Evolutionary conservation across 2,797 vertebrate species (phyloP), one percentile per base, ranked within the genome.

Genomic region (Brachyrhaphis roseni): DNA sequence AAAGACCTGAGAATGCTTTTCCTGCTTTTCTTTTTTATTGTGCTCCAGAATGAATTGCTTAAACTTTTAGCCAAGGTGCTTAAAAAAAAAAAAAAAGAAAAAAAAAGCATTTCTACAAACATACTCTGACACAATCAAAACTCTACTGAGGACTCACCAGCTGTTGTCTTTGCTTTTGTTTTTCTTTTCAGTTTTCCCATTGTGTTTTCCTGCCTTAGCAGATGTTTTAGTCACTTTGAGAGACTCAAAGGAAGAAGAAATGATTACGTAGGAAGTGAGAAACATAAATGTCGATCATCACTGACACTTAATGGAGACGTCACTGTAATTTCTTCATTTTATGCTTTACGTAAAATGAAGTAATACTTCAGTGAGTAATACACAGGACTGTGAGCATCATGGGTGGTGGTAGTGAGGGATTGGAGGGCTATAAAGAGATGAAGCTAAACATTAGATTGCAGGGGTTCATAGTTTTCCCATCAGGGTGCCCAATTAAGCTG

Each of bases 11-110:
- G 64, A 81, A 31, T 71, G 41, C 72, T 26, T 83, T 78, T 78
- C 68, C 64, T 43, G 77, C 77, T 83, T 64, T 6, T 82, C 85
- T 81, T 88, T 84, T 75, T 72, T 80, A 74, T 81, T 84, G 34
- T 75, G 70, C 74, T 80, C 71, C 90, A 81, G 87, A 83, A 82
- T 78, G 74, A 88, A 85, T 84, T 86, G 90, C 84, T 92, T 93
- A 94, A 93, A 94, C 92, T 86, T 92, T 82, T 82, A 91, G 90
- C 89, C 85, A 78, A 92, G 89, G 87, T 90, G 89, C 79, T 91
- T 88, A 80, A 57, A 2, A 2, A n/a, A n/a, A n/a, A n/a, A n/a
- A n/a, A n/a, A n/a, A n/a, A n/a, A n/a, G n/a, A n/a, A 20, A n/a
- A 85, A 81, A 86, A 78, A 39, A 43, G 59, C 74, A 86, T 79